Base-by-base conservation (phyloP, 2,888 invertebrate species). In the Philhelius pedissequus region DNA sequence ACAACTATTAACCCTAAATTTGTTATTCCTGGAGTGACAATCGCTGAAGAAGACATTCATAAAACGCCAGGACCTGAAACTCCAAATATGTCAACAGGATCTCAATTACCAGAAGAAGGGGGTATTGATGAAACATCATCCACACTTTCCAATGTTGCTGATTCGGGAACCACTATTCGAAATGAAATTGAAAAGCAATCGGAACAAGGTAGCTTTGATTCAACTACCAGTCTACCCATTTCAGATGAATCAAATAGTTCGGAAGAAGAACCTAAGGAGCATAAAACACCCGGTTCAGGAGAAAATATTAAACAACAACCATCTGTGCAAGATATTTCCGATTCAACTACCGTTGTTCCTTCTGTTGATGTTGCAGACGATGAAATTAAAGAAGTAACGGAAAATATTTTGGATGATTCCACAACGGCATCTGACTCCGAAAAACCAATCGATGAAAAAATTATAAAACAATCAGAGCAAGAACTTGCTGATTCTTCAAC, bases 381-480 rank as follows among this genome's bases (percentile, higher is more conserved):
- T 30, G 30, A 27, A 43, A 30, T 30, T 0, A n/a, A 60, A n/a
- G 50, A 40, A 73, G 76, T 50, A 78, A 18, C 56, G 11, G 77
- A 25, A 20, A 81, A 73, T 73, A 48, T 60, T 13, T 64, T 50
- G 13, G 52, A 5, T 32, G 40, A 15, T 58, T 56, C 6, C 13
- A 40, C 50, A 9, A 60, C 35, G 1, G 43, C 5, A 48, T 35
- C 50, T 13, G 74, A 64, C 3, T 20, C 54, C 11, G 22, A 40
- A 27, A 50, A 20, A 32, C 6, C 60, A 22, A 64, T n/a, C 13
- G 38, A 43, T 9, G 73, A 68, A 52, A 58, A 64, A 25, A 25
- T 43, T 13, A 20, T 50, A 58, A 27, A 20, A 6, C 40, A 58
- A 76, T 25, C 35, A 18, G 88, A 88, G n/a, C 86, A 88, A 35